Evolutionary conservation across 64 coral and sea anemone genomes (phyloP).

Genomic region (Hydrozoanthus tunicans): DNA sequence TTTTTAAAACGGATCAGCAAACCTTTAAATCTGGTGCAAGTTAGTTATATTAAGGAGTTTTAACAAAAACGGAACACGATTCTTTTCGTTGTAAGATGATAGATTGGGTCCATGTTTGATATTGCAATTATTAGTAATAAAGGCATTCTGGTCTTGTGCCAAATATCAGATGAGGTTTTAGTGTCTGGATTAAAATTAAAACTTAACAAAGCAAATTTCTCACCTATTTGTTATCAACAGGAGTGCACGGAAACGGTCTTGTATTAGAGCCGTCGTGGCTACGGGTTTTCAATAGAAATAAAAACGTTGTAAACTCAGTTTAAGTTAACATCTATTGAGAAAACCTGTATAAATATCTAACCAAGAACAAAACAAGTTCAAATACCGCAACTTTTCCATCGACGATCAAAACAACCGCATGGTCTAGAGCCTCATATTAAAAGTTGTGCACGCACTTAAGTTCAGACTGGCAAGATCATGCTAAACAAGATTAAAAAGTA

Average conservation of each 20-base stretch:
- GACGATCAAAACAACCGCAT: too few relatives aligned
- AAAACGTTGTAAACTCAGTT: too few relatives aligned
- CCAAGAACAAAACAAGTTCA: too few relatives aligned
- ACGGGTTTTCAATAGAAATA: background rate
- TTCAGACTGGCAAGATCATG: too few relatives aligned
- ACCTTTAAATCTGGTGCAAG: background rate
- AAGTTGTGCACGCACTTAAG: too few relatives aligned
- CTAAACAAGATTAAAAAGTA: background rate
- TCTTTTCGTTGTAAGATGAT: background rate
- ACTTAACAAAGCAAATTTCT: background rate
- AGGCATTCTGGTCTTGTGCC: background rate
- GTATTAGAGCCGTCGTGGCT: background rate
- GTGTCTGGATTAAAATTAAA: background rate
- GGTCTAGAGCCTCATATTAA: too few relatives aligned
- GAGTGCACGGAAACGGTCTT: background rate
- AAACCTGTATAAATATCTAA: too few relatives aligned
- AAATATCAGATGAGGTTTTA: conserved; percentile 7
- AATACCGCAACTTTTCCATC: too few relatives aligned
- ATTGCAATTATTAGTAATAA: conserved; percentile 17
- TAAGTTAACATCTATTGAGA: too few relatives aligned
- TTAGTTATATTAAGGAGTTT: background rate
- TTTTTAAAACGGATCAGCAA: background rate
- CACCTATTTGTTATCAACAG: conserved; percentile 27
- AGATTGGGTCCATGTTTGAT: background rate
- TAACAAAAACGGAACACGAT: background rate